These are phyloP conservation scores for Scrobipalpa costella DNA, from an alignment of 2,888 invertebrate genomes.

Conservation along the genomic window DNA sequence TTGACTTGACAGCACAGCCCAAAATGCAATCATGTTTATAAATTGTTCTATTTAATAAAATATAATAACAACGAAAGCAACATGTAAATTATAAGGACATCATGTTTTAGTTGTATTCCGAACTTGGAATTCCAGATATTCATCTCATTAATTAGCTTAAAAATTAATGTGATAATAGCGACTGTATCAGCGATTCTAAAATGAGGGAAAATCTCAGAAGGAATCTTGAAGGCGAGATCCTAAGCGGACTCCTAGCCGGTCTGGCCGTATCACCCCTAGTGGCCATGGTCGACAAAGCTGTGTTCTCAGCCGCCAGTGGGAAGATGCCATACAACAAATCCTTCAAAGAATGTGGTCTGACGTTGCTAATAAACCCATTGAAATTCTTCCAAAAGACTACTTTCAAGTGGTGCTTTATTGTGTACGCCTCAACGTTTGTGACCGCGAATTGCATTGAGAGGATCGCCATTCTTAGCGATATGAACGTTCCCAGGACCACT, in stretches of 20 bases:
- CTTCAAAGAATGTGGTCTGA: not conserved
- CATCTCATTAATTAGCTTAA: too few species aligned
- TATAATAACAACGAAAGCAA: too few species aligned
- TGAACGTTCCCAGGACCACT: not conserved
- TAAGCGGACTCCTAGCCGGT: not conserved
- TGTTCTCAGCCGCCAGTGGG: conserved; percentile 11
- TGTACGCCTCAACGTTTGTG: conserved; percentile 2
- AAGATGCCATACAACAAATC: not conserved
- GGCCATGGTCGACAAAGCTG: conserved; percentile 9
- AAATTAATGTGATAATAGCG: too few species aligned
- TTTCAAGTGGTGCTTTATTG: not conserved
- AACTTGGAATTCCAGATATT: too few species aligned
- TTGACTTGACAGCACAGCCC: too few species aligned
- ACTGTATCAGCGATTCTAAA: too few species aligned
- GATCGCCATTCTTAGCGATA: not conserved
- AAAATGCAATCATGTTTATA: too few species aligned
- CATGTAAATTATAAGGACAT: too few species aligned
- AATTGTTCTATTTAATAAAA: too few species aligned
- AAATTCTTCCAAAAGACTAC: not conserved
- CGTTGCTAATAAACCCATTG: not conserved
- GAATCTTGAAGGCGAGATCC: not conserved
- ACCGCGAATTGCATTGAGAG: conserved; percentile 6
- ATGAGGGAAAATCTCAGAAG: not conserved
- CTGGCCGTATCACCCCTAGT: not conserved
- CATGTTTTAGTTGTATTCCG: too few species aligned